Conservation (phyloP, 2,888 invertebrate genomes). For the Cantharis rustica region DNA sequence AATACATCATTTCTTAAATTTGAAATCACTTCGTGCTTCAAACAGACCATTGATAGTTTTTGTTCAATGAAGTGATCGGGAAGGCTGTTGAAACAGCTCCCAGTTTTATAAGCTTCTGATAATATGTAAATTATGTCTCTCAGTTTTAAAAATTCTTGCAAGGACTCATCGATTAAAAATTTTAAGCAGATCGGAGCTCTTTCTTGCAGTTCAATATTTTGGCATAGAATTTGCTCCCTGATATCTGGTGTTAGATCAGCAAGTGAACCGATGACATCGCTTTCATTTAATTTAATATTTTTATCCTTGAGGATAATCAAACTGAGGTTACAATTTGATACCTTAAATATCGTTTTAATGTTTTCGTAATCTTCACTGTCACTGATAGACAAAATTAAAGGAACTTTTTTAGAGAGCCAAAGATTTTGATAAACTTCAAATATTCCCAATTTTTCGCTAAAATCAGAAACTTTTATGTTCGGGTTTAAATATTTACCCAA, state of each 20-base stretch:
- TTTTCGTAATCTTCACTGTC: not conserved
- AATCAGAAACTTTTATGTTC: not conserved
- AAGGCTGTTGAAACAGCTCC: not conserved
- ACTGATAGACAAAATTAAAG: not conserved
- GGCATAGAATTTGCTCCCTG: not conserved
- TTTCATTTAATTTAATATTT: not conserved
- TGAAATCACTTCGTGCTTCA: not conserved
- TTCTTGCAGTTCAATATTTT: not conserved
- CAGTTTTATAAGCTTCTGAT: not conserved
- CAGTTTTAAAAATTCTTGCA: not conserved
- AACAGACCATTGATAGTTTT: not conserved
- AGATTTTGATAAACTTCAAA: not conserved
- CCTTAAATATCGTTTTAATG: not conserved
- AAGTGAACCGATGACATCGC: not conserved
- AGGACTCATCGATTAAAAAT: not conserved
- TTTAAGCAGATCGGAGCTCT: not conserved
- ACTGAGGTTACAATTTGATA: not conserved
- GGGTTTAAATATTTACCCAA: not conserved
- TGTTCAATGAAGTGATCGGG: constrained; percentile 1
- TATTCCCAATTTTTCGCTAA: not conserved
- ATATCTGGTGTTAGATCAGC: not conserved
- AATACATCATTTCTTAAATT: not conserved
- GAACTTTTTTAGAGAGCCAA: not conserved
- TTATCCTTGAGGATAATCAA: not conserved
- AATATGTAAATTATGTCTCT: constrained; percentile 8